These are phyloP conservation scores for Idaea dimidiata DNA, from an alignment of 2,888 invertebrate species.

Conservation along the genomic window DNA sequence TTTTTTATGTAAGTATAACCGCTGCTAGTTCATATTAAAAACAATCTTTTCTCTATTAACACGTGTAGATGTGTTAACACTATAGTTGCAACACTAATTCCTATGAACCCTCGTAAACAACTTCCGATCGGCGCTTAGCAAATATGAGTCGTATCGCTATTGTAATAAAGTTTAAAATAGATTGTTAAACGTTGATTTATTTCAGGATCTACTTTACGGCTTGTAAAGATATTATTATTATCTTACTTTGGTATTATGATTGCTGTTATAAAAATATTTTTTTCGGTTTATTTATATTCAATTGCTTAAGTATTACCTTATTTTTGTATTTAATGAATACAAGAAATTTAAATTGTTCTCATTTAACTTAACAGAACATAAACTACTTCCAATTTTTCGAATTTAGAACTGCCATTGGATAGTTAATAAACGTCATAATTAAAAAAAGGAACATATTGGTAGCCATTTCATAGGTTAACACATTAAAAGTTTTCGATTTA, in stretches of 20 bases:
- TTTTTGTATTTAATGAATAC: too few relatives aligned
- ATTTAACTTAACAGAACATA: too few relatives aligned
- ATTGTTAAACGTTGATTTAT: neutral
- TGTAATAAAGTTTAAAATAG: neutral
- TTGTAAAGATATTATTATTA: neutral
- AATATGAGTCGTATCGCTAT: neutral
- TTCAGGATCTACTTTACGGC: neutral
- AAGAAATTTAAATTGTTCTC: too few relatives aligned
- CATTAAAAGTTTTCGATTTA: neutral
- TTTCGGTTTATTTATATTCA: neutral
- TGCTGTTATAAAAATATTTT: neutral
- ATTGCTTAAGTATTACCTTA: too few relatives aligned
- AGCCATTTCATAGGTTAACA: too few relatives aligned
- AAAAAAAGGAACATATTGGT: too few relatives aligned
- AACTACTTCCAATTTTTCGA: conserved; percentile 9
- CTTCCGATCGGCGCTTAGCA: neutral
- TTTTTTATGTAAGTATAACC: too few relatives aligned
- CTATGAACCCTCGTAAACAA: neutral
- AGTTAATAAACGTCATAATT: conserved; percentile 27
- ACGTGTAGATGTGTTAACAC: neutral
- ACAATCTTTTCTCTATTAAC: too few relatives aligned
- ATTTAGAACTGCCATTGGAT: conserved; percentile 10
- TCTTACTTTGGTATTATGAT: neutral
- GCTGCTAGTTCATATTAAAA: too few relatives aligned
- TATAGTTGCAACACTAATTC: conserved; percentile 9